These are phyloP conservation scores for Amblyteles armatorius DNA, from an alignment of 2,888 invertebrate species.

Conservation along the genomic window DNA sequence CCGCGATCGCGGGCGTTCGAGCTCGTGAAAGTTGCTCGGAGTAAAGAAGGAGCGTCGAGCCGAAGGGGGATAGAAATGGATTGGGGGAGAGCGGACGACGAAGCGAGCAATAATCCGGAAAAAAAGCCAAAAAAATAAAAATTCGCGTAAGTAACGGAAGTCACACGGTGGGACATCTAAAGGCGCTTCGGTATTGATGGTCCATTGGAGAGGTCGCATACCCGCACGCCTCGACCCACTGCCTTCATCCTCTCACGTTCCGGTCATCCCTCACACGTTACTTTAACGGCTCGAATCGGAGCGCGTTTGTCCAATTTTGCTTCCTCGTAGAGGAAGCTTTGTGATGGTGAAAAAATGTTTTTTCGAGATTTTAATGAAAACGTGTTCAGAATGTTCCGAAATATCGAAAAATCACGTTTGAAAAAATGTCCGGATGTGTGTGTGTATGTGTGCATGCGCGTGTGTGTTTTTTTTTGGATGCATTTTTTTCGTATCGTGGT, in stretches of 20 bases:
- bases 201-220: background rate
- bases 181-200: background rate
- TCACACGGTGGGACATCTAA: background rate
- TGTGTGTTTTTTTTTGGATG: too few relatives aligned
- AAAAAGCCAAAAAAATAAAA: background rate
- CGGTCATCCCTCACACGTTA: conserved; percentile 5
- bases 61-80: background rate
- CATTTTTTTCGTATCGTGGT: too few relatives aligned
- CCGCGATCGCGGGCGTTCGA: background rate
- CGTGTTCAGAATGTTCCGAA: too few relatives aligned
- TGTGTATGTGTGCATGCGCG: too few relatives aligned
- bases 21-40: background rate
- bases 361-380: too few relatives aligned
- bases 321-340: too few relatives aligned
- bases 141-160: conserved; percentile 1
- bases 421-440: too few relatives aligned
- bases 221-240: background rate
- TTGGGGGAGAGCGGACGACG: background rate
- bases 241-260: background rate
- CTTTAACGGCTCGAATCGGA: background rate
- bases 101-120: background rate
- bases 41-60: background rate
- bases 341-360: too few relatives aligned
- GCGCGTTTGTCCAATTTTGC: background rate
- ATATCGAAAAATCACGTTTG: too few relatives aligned